phyloP scores from a whole-genome alignment of 2,888 invertebrate species.

The Augiades crinisus region DNA sequence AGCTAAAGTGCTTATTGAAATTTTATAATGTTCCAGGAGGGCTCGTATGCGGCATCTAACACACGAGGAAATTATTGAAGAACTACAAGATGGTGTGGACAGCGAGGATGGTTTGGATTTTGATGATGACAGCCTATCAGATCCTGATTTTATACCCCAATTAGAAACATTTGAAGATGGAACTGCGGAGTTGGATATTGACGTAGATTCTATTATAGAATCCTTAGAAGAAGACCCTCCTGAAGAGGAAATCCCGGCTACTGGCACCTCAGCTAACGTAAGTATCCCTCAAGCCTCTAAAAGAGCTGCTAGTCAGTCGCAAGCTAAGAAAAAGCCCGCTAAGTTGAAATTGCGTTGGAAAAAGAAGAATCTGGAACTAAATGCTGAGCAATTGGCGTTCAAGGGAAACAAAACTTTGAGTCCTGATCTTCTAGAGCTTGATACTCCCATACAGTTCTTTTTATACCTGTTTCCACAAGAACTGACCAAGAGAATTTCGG shows the following conservation, averaged over 20 bases:
- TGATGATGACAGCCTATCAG: conserved; percentile 30
- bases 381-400: conserved; percentile 26
- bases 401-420: not conserved
- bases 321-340: not conserved
- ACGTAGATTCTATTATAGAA: conserved; percentile 22
- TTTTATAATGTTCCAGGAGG: conserved; percentile 6
- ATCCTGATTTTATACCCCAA: conserved; percentile 27
- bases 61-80: conserved; percentile 10
- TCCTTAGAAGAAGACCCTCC: conserved; percentile 7
- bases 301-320: not conserved
- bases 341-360: not conserved
- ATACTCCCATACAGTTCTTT: conserved; percentile 3
- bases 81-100: conserved; percentile 16
- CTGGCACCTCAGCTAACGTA: conserved; percentile 5
- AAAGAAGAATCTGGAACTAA: conserved; percentile 27
- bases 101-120: conserved; percentile 32
- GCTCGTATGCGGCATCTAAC: conserved; percentile 10
- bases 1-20: not conserved
- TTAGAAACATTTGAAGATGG: conserved; percentile 22
- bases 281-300: not conserved
- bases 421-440: not conserved
- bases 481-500: not conserved
- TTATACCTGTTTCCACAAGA: not conserved
- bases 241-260: conserved; percentile 12
- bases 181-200: conserved; percentile 10